These are phyloP conservation scores for Coptodon rendalli DNA, from an alignment of 2,113 vertebrate genomes.

Conservation along the genomic window DNA sequence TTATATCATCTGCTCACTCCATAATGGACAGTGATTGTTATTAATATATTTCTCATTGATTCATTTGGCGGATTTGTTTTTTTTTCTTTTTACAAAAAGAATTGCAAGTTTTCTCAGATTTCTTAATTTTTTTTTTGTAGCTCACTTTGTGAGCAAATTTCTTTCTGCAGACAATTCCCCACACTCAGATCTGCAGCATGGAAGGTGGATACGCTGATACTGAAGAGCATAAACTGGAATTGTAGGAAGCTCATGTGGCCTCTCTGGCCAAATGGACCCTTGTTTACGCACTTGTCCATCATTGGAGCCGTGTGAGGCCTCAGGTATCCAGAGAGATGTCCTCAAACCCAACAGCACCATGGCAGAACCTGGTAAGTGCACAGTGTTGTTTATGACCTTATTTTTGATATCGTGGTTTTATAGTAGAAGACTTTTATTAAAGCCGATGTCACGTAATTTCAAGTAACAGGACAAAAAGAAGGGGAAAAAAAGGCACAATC, in stretches of 20 bases:
- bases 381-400: conserved; percentile 52
- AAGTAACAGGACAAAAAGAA: not conserved
- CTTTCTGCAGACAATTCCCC: not conserved
- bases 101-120: not conserved
- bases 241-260: conserved; percentile 55
- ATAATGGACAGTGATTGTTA: not conserved
- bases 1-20: not conserved
- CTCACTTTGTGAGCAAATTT: not conserved
- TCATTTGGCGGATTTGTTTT: not conserved
- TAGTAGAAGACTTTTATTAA: not conserved
- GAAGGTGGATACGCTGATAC: not conserved
- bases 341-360: conserved; percentile 18
- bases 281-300: conserved; percentile 78
- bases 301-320: conserved; percentile 49
- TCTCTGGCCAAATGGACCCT: conserved; percentile 59
- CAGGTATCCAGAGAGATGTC: conserved; percentile 59
- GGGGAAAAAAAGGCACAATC: not conserved
- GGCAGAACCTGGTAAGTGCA: conserved; percentile 67
- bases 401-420: not conserved
- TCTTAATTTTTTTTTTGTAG: not conserved
- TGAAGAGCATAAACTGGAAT: conserved; percentile 43
- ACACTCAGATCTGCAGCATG: not conserved
- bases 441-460: not conserved
- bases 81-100: not conserved
- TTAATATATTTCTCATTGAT: not conserved